phyloP scores from a whole-genome alignment of 2,888 invertebrate species.

The Diarsia rubi region DNA sequence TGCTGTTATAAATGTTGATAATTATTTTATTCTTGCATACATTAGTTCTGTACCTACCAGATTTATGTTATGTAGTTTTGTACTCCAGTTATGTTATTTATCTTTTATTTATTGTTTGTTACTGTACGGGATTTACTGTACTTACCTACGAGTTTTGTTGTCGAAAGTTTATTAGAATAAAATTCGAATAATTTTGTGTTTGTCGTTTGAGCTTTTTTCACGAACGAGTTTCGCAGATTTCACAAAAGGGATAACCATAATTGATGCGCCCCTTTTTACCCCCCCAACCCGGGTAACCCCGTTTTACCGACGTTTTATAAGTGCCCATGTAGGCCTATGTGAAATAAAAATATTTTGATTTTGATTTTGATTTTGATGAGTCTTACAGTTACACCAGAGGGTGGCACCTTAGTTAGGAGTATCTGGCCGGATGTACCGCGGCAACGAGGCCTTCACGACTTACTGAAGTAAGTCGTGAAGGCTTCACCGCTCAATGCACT shows the following conservation, averaged over 20 bases:
- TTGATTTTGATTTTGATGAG: too few species aligned
- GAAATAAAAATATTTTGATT: too few species aligned
- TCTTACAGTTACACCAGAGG: too few species aligned
- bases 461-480: not conserved
- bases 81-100: not conserved
- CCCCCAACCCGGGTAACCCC: too few species aligned
- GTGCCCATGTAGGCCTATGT: too few species aligned
- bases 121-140: not conserved
- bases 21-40: not conserved
- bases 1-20: conserved; percentile 3
- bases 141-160: not conserved
- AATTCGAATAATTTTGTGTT: not conserved
- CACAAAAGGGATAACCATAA: not conserved
- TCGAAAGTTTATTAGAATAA: conserved; percentile 7
- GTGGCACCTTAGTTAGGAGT: not conserved
- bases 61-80: conserved; percentile 19
- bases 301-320: too few species aligned
- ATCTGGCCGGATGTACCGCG: not conserved
- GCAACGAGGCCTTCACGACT: too few species aligned
- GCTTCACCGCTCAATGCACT: not conserved
- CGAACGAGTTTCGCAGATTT: not conserved
- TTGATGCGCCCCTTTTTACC: too few species aligned
- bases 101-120: conserved; percentile 1
- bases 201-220: not conserved
- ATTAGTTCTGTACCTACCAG: conserved; percentile 4